These are phyloP conservation scores for Centropus unirufus DNA, from an alignment of 2,113 vertebrate species.

Conservation along the genomic window DNA sequence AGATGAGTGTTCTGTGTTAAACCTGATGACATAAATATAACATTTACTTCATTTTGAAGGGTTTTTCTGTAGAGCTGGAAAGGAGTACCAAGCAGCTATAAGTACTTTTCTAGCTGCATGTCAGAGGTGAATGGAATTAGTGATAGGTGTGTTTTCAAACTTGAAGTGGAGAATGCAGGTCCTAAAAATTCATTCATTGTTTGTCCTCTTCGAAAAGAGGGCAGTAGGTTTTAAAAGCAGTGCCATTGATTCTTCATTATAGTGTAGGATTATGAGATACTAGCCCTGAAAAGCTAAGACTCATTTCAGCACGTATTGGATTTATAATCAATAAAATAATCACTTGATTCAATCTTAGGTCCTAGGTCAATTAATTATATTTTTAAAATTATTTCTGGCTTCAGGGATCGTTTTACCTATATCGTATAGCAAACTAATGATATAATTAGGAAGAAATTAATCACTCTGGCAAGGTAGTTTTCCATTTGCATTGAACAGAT, in stretches of 20 bases:
- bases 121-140: neutral
- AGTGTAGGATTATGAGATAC: slow-evolving; percentile 30
- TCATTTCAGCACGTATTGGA: slow-evolving; percentile 38
- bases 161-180: neutral
- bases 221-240: slow-evolving; percentile 16
- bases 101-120: neutral
- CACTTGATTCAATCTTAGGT: slow-evolving; percentile 32
- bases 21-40: neutral
- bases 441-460: slow-evolving; percentile 54
- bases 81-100: neutral
- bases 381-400: neutral
- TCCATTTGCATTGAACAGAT: neutral
- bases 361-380: slow-evolving; percentile 43
- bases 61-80: neutral
- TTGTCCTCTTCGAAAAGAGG: neutral
- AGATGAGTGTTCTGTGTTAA: neutral
- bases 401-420: slow-evolving; percentile 28
- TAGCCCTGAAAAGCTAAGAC: slow-evolving; percentile 17
- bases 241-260: slow-evolving; percentile 43
- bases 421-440: slow-evolving; percentile 32
- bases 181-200: neutral
- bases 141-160: neutral
- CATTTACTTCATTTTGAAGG: neutral
- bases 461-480: neutral
- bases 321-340: slow-evolving; percentile 67